Conservation (phyloP, 2,113 vertebrate species). For the Macquaria ambigua region DNA sequence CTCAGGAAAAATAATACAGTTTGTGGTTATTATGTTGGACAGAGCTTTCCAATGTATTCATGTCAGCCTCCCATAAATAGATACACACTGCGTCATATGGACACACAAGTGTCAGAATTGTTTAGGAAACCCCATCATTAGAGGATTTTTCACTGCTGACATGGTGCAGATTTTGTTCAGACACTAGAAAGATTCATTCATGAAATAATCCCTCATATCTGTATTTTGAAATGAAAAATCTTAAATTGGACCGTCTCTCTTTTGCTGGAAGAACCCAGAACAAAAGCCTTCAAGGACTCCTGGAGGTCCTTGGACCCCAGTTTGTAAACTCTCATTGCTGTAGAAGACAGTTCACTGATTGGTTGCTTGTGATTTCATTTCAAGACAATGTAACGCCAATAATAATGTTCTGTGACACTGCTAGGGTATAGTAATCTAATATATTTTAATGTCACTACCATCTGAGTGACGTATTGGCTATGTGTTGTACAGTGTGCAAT, state of each 20-base stretch:
- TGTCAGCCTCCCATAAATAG: neutral
- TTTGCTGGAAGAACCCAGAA: neutral
- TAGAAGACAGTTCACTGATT: neutral
- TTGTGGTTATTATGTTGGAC: neutral
- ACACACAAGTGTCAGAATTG: neutral
- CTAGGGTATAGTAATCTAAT: neutral
- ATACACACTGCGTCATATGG: slow-evolving; percentile 6
- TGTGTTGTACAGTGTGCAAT: neutral
- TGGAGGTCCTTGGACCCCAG: slow-evolving; percentile 63
- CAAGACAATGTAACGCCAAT: neutral
- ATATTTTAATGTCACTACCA: neutral
- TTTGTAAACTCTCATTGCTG: slow-evolving; percentile 22
- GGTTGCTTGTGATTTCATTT: neutral
- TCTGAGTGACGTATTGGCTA: slow-evolving; percentile 21
- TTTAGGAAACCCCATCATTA: neutral
- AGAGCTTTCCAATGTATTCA: neutral
- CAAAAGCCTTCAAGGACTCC: slow-evolving; percentile 66
- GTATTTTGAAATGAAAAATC: neutral
- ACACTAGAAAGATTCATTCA: neutral
- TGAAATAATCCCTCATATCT: neutral
- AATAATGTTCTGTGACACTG: slow-evolving; percentile 1
- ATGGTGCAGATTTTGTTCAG: neutral
- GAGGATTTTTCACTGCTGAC: neutral
- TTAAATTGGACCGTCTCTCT: neutral
- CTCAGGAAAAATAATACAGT: neutral